A percentile compares a stretch with the other conserved stretches of the same genome.
phyloP scores from a whole-genome alignment of 2,113 vertebrate genomes.

The Hystrix cristata region DNA sequence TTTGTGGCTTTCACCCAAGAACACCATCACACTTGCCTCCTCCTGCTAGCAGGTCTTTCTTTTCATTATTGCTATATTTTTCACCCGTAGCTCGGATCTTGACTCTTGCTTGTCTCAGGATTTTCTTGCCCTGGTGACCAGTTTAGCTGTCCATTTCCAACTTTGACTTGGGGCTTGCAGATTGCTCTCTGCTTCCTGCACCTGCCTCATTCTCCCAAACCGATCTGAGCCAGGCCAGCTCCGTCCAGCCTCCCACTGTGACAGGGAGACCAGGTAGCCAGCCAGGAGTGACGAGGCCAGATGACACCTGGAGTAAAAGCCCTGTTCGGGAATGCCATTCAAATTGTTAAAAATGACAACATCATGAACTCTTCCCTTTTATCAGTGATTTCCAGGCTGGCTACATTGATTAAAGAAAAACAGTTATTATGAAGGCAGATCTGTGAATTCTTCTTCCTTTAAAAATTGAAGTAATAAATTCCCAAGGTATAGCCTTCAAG shows the following conservation, averaged over 20 bases:
- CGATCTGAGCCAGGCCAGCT: not conserved
- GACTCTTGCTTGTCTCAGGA: not conserved
- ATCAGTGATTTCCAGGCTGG: constrained; percentile 12
- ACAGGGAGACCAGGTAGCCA: not conserved
- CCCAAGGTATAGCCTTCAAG: constrained; percentile 59
- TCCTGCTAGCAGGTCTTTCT: not conserved
- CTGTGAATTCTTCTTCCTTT: not conserved
- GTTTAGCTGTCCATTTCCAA: not conserved
- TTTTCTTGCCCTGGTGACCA: not conserved
- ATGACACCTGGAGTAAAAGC: not conserved
- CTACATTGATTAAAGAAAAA: constrained; percentile 15
- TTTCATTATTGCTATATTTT: not conserved
- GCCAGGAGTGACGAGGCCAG: not conserved
- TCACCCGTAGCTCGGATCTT: not conserved
- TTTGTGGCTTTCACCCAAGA: not conserved
- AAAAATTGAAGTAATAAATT: constrained; percentile 73
- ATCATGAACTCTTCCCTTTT: constrained; percentile 40
- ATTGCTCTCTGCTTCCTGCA: not conserved
- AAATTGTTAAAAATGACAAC: constrained; percentile 56
- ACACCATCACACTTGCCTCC: not conserved
- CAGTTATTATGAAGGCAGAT: constrained; percentile 31
- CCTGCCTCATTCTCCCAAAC: not conserved
- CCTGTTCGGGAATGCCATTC: constrained; percentile 28
- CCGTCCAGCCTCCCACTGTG: not conserved
- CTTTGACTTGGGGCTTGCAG: not conserved